A percentile compares a stretch with the other conserved stretches of the same genome.
phyloP scores from a whole-genome alignment of 2,888 invertebrate genomes.

The Caenorhabditis imperialis region DNA sequence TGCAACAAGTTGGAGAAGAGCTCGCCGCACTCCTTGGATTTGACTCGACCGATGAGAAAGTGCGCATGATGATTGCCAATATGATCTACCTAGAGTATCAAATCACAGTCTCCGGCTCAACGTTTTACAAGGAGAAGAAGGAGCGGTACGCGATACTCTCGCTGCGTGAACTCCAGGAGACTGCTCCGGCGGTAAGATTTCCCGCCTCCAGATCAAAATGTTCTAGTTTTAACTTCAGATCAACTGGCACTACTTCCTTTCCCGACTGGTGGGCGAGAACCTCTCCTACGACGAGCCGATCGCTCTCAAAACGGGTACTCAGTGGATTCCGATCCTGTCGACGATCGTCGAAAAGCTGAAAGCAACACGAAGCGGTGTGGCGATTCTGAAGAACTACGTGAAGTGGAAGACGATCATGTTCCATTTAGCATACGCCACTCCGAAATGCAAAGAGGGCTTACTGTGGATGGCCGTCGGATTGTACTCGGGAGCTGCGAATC shows the following conservation, averaged over 20 bases:
- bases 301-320: conserved; percentile 56
- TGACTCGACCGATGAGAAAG: conserved; percentile 38
- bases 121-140: conserved; percentile 53
- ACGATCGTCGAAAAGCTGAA: conserved; percentile 47
- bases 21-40: conserved; percentile 51
- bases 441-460: conserved; percentile 45
- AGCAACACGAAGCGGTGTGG: conserved; percentile 31
- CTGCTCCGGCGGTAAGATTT: conserved; percentile 53
- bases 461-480: conserved; percentile 45
- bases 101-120: conserved; percentile 56
- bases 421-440: conserved; percentile 56
- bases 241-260: conserved; percentile 62
- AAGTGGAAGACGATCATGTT: conserved; percentile 62
- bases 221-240: conserved; percentile 58
- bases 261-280: conserved; percentile 39
- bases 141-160: conserved; percentile 54
- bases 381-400: conserved; percentile 57
- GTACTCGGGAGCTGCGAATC: conserved; percentile 54
- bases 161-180: conserved; percentile 50
- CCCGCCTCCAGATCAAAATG: background rate
- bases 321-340: conserved; percentile 56
- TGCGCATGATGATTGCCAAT: conserved; percentile 55
- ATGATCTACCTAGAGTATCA: conserved; percentile 62
- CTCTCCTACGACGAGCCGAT: conserved; percentile 52
- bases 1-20: conserved; percentile 55